Percentiles rank a stretch among this genome's conserved stretches.
Conservation (phyloP, 2,113 vertebrate genomes). For the Dolichallabes microphthalmus region DNA sequence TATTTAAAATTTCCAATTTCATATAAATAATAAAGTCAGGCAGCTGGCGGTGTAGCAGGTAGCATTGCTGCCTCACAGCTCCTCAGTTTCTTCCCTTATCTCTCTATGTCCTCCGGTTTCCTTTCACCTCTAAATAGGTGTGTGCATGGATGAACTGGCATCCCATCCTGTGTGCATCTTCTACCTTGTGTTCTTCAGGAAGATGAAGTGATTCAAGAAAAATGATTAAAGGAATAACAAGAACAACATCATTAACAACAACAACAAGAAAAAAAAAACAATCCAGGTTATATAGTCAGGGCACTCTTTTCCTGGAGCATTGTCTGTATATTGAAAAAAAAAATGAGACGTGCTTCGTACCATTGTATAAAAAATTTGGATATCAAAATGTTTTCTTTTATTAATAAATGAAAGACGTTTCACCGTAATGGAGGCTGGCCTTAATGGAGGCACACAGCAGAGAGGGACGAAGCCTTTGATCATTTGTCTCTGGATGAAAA, state of each 20-base stretch:
- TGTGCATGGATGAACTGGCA: neutral
- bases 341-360: neutral
- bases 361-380: conserved; percentile 9
- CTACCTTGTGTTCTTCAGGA: neutral
- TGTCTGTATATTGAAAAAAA: neutral
- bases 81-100: neutral
- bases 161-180: neutral
- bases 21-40: neutral
- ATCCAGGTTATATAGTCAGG: neutral
- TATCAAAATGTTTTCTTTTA: neutral
- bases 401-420: conserved; percentile 11
- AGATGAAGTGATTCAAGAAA: neutral
- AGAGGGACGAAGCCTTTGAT: conserved; percentile 43
- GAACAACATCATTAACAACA: neutral
- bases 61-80: neutral
- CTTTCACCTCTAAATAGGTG: neutral
- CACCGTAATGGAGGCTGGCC: conserved; percentile 9
- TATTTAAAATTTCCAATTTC: neutral
- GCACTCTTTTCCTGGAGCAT: neutral
- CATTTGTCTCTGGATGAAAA: conserved; percentile 49
- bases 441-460: conserved; percentile 24
- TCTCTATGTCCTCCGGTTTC: neutral
- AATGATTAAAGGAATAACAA: neutral
- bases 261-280: neutral
- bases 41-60: neutral